Evolutionary conservation across 2,113 vertebrate genomes (phyloP).

Genomic region (Aptenodytes forsteri): DNA sequence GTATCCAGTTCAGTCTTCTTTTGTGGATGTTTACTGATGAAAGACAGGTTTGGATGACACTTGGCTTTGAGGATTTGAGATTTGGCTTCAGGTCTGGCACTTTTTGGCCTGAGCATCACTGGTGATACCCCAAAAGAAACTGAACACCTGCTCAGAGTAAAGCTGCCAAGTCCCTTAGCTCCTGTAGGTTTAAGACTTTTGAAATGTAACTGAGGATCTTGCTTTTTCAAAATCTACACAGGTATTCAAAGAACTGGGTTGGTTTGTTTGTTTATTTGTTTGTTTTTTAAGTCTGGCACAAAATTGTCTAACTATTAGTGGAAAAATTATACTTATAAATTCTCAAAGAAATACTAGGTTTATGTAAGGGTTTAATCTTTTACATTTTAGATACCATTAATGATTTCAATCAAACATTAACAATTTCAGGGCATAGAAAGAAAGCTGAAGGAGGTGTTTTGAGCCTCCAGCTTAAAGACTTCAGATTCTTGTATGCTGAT

Average conservation of each 20-base stretch:
- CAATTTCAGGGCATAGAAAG: not conserved
- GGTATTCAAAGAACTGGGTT: not conserved
- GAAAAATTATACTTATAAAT: not conserved
- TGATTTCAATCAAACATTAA: not conserved
- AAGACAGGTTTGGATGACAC: not conserved
- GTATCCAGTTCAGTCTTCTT: not conserved
- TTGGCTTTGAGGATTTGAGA: not conserved
- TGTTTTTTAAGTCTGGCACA: not conserved
- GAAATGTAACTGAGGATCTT: not conserved
- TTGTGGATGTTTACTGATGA: not conserved
- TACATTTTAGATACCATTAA: not conserved
- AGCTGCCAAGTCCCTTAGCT: not conserved
- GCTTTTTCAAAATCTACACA: not conserved
- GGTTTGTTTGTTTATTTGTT: rapidly evolving
- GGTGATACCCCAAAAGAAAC: not conserved
- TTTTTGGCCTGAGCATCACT: not conserved
- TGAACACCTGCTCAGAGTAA: not conserved
- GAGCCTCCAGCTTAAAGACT: not conserved
- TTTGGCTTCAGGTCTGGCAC: not conserved
- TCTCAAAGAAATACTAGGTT: not conserved
- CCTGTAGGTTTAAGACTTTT: not conserved
- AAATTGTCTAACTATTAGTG: not conserved
- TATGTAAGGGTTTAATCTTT: not conserved
- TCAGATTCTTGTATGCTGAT: not conserved
- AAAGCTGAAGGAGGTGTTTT: not conserved